phyloP scores from a whole-genome alignment of 2,888 invertebrate genomes.

The Synergus itoensis region DNA sequence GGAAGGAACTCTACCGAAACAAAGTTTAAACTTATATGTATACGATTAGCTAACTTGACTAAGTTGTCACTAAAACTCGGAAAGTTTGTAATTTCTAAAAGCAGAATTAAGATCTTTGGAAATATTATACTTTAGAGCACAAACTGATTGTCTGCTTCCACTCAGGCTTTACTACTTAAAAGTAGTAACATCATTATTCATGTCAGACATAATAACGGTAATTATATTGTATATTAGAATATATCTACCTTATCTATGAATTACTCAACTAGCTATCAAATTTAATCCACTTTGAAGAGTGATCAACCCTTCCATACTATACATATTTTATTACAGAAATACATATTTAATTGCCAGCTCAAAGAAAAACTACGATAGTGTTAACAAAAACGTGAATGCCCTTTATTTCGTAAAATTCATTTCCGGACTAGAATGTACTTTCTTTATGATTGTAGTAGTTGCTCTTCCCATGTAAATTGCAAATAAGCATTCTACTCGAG shows the following conservation, averaged over 20 bases:
- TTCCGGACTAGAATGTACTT: not conserved
- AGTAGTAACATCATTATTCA: not conserved
- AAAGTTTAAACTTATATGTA: conserved; percentile 30
- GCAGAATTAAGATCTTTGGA: not conserved
- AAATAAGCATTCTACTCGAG: conserved; percentile 47
- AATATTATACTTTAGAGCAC: not conserved
- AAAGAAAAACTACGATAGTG: not conserved
- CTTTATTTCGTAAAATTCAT: not conserved
- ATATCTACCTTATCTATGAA: no score
- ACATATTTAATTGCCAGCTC: not conserved
- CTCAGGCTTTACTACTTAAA: not conserved
- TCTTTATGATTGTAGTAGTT: conserved; percentile 9
- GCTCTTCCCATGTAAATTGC: conserved; percentile 48
- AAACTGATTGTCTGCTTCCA: not conserved
- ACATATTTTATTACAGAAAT: no score
- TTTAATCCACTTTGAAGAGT: not conserved
- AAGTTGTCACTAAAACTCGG: conserved; percentile 18
- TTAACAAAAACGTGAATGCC: not conserved
- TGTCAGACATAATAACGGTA: not conserved
- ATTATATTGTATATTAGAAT: no score
- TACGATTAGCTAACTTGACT: conserved; percentile 13
- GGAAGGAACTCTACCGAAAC: not conserved
- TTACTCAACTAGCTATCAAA: not conserved
- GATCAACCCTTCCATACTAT: no score
- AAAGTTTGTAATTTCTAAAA: not conserved